Conservation (phyloP, 2,113 vertebrate genomes). For the Otolemur garnettii region DNA sequence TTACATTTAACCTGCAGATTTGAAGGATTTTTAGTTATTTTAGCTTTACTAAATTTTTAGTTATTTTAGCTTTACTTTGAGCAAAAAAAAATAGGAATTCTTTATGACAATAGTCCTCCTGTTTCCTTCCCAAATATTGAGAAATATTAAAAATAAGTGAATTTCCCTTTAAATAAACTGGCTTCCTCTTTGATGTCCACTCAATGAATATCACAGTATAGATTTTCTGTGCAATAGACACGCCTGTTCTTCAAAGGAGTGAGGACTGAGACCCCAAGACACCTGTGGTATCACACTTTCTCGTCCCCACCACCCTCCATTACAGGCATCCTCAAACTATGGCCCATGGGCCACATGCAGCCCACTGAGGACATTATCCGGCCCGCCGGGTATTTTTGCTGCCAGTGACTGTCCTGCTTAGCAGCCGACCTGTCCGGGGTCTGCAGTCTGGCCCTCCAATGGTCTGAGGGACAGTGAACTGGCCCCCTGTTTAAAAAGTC, state of each 20-base stretch:
- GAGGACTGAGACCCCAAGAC: no score
- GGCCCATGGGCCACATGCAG: no score
- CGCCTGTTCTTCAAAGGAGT: not conserved
- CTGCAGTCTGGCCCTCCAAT: no score
- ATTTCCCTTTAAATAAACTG: not conserved
- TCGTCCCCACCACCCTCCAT: no score
- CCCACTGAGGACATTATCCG: no score
- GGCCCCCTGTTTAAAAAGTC: no score
- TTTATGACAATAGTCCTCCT: not conserved
- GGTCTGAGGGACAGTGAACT: no score
- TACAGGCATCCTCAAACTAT: no score
- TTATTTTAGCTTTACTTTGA: not conserved
- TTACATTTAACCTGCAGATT: not conserved
- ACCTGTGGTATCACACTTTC: not conserved
- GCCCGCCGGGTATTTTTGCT: no score
- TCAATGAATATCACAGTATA: not conserved
- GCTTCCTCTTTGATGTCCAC: not conserved
- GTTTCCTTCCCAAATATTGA: not conserved
- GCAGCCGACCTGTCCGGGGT: no score
- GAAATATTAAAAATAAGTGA: not conserved
- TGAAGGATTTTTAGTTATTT: not conserved
- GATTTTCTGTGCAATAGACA: not conserved
- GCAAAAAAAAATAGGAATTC: not conserved
- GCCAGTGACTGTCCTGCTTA: no score
- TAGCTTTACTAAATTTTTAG: not conserved